A percentile compares a stretch with the other conserved stretches of the same genome.
Conservation (phyloP, 2,888 invertebrate genomes). For the Uloborus plumipes region DNA sequence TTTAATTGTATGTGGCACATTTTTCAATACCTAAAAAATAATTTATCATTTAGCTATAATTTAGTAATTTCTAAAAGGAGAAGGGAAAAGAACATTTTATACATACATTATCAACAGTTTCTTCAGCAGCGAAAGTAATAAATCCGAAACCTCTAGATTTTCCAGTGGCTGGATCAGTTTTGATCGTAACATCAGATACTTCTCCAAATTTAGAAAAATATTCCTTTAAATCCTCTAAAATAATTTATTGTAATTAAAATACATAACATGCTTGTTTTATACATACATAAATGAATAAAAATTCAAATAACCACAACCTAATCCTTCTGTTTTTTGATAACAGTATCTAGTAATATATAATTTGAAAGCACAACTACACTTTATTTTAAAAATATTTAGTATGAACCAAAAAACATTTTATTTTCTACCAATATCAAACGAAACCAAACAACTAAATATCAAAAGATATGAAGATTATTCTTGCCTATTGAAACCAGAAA, state of each 20-base stretch:
- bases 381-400: no score
- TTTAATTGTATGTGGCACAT: conserved; percentile 90
- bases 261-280: neutral
- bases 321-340: no score
- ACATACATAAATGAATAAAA: no score
- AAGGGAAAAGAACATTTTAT: neutral
- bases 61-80: neutral
- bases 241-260: conserved; percentile 29
- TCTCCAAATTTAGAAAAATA: conserved; percentile 95
- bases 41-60: neutral
- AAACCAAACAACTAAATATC: no score
- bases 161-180: conserved; percentile 95
- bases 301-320: no score
- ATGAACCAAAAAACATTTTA: no score
- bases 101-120: conserved; percentile 89
- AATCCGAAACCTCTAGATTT: conserved; percentile 97
- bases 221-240: conserved; percentile 92
- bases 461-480: no score
- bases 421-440: no score
- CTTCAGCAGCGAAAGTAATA: conserved; percentile 90
- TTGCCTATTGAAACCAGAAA: no score
- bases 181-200: conserved; percentile 95
- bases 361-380: no score
- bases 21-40: conserved; percentile 62
- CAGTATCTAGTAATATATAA: no score